Evolutionary conservation across 1,140 invertebrate species (phyloP), one percentile per base, ranked within the genome.

Genomic region (Zaprionus nigranus): DNA sequence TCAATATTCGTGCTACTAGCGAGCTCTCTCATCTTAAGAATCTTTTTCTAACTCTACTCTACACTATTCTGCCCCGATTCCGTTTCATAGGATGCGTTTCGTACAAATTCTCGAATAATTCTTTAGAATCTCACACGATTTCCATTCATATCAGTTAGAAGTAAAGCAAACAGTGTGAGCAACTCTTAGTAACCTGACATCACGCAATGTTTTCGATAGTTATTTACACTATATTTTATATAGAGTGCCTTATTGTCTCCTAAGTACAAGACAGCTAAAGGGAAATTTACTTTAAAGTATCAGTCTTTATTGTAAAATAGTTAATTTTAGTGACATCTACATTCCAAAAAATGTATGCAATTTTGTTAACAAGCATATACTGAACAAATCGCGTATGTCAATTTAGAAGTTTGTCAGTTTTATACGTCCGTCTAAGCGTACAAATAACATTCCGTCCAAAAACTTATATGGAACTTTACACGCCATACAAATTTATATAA

Each of bases 1-100:
- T 84, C 85, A 17, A 36, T 88, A 30, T 58, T 69, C n/a, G 59
- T 84, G 59, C 58, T 88, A 17, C 43, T 84, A 5, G 60, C 61
- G 28, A 82, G 28, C 38, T 36, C 63, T 4, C 12, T 86, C 28
- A 46, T 68, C 66, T 9, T 71, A 9, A 71, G 67, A 59, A 65
- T 75, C 60, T 53, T 84, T n/a, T 59, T 85, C 58, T 83, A 53
- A 84, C 49, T 46, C n/a, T 22, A 6, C 59, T 26, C 22, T 4
- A 51, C 34, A 64, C 30, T 24, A 46, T 65, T 22, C 22, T 12
- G 7, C 7, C 7, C n/a, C 40, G 3, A 43, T 75, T 34, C 46
- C 38, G 60, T 62, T 66, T 40, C n/a, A 40, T 56, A 56, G 24
- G 26, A 15, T 56, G 46, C 2, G 28, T 53, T 11, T 36, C 43